A percentile compares a stretch with the other conserved stretches of the same genome.
Conservation (phyloP, 2,888 invertebrate species). For the Nysson spinosus region DNA sequence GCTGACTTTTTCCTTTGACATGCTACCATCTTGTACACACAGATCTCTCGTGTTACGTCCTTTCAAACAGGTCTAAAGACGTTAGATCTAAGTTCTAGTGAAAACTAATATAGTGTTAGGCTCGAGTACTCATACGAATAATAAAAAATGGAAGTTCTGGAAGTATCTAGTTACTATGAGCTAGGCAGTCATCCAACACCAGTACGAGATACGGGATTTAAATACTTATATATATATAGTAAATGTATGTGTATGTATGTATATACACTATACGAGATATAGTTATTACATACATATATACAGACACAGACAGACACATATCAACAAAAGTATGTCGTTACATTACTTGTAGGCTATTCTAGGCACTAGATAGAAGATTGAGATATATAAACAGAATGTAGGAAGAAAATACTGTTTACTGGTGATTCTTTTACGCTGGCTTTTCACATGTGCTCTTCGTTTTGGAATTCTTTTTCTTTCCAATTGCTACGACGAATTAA, state of each 20-base stretch:
- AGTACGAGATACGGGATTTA: conserved; percentile 68
- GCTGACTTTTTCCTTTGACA: conserved; percentile 16
- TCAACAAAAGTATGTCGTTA: conserved; percentile 52
- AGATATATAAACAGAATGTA: conserved; percentile 39
- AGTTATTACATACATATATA: too few relatives aligned
- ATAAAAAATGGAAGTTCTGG: conserved; percentile 61
- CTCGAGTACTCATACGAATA: conserved; percentile 57
- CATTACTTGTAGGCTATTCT: conserved; percentile 66
- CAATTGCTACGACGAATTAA: too few relatives aligned
- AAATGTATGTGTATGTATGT: conserved; percentile 43
- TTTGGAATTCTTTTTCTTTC: too few relatives aligned
- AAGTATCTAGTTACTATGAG: conserved; percentile 72
- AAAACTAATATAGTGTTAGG: conserved; percentile 66
- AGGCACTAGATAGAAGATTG: conserved; percentile 55
- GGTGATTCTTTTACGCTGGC: conserved; percentile 21
- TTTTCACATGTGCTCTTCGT: too few relatives aligned
- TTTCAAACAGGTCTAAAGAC: conserved; percentile 44
- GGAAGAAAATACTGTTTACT: conserved; percentile 28
- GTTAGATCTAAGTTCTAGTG: conserved; percentile 66
- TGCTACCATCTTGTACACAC: conserved; percentile 40
- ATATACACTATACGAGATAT: too few relatives aligned
- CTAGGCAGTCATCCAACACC: conserved; percentile 75
- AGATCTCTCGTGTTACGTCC: conserved; percentile 22
- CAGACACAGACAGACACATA: too few relatives aligned
- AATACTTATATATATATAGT: conserved; percentile 42